phyloP scores from a whole-genome alignment of 2,797 vertebrate genomes.

The Spheniscus humboldti region DNA sequence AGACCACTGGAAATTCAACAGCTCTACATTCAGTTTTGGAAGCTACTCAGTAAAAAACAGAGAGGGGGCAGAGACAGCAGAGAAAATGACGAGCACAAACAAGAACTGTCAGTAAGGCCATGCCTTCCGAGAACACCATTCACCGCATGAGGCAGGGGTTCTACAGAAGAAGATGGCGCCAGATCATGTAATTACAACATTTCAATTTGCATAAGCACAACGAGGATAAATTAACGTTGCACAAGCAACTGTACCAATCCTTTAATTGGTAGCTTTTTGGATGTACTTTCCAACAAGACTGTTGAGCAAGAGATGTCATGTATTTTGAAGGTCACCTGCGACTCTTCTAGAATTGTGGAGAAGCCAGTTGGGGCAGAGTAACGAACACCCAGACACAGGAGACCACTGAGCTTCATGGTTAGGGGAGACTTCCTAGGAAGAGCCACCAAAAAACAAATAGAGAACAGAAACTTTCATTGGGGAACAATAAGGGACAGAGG shows the following conservation, averaged over 20 bases:
- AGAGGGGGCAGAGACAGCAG: not conserved
- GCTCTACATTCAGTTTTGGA: not conserved
- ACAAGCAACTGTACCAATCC: not conserved
- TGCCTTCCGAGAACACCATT: not conserved
- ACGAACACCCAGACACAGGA: not conserved
- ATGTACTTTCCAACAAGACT: not conserved
- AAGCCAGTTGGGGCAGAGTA: not conserved
- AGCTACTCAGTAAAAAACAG: not conserved
- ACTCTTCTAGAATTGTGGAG: not conserved
- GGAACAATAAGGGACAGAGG: not conserved
- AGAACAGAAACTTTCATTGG: not conserved
- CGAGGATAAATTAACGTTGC: not conserved
- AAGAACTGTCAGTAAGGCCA: not conserved
- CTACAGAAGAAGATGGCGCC: not conserved
- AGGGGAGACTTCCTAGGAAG: not conserved
- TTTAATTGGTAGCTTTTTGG: not conserved
- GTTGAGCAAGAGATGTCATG: accelerated
- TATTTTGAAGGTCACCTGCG: not conserved
- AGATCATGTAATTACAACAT: not conserved
- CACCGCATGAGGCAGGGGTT: not conserved
- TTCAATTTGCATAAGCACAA: not conserved
- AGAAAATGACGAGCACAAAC: not conserved
- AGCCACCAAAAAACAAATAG: not conserved
- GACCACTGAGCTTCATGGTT: not conserved
- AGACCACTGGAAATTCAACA: not conserved